A percentile compares a stretch with the other conserved stretches of the same genome.
These are phyloP conservation scores for Tetropium fuscum DNA, from an alignment of 2,888 invertebrate species.

Conservation along the genomic window DNA sequence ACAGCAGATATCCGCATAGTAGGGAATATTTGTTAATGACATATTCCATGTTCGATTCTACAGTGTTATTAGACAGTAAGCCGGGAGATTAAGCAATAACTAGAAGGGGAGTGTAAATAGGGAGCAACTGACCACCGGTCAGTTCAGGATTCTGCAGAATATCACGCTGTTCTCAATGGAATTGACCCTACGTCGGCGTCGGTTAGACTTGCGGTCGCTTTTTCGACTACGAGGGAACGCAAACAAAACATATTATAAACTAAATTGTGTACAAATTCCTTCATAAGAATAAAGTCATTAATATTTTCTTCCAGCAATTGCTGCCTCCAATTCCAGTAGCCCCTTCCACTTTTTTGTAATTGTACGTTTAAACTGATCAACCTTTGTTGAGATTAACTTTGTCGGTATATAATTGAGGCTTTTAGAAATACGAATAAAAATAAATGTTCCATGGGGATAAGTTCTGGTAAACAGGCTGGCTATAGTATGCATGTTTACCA, in stretches of 20 bases:
- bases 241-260: background rate
- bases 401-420: too few species aligned
- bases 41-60: slow-evolving; percentile 55
- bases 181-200: slow-evolving; percentile 12
- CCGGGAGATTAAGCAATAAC: slow-evolving; percentile 65
- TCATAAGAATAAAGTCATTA: background rate
- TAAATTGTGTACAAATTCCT: background rate
- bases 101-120: slow-evolving; percentile 59
- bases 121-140: slow-evolving; percentile 62
- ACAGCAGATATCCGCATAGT: slow-evolving; percentile 35
- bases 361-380: too few species aligned
- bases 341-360: too few species aligned
- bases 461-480: too few species aligned
- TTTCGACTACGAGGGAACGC: background rate
- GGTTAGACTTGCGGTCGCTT: background rate
- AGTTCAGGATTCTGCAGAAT: slow-evolving; percentile 52
- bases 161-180: slow-evolving; percentile 24
- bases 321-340: too few species aligned
- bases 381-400: too few species aligned
- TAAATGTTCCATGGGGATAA: too few species aligned
- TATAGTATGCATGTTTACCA: too few species aligned
- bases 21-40: slow-evolving; percentile 59
- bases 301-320: too few species aligned
- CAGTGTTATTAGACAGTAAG: slow-evolving; percentile 61
- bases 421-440: too few species aligned